Evolutionary conservation across 2,888 invertebrate species (phyloP), one percentile per base, ranked within the genome.

Genomic region (Nephrotoma guestfalica): DNA sequence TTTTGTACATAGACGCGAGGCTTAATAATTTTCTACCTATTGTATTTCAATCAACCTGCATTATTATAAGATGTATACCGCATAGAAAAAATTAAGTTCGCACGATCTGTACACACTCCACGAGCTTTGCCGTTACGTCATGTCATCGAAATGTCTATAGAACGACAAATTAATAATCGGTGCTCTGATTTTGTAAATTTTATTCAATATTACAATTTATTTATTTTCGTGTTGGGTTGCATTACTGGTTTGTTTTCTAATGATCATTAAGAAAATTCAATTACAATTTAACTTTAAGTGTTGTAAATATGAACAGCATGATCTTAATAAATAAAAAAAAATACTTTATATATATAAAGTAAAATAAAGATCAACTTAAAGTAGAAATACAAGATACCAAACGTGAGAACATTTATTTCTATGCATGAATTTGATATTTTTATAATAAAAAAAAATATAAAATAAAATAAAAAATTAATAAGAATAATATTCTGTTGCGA

Each of bases 401-500:
- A 84, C 84, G 84, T 84, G 84, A 84, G 84, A 84, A 84, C 84
- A 84, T 84, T 84, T 84, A 41, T 84, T 84, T 84, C 84, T 84
- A 84, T 84, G 84, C 84, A 84, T 84, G 84, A 84, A 84, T 84
- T 84, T 84, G 41, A 42, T 84, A 42, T 84, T 84, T 84, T 84
- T 84, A 84, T 84, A 41, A 41, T 84, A 41, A 84, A 41, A 41
- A 15, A 84, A 41, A 41, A 15, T 47, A 13, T 13, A 41, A 41
- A 13, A 84, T 84, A 84, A 84, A 84, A 84, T 41, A 13, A 84
- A 84, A 84, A 84, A 84, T 84, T 84, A 84, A 84, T 84, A 84
- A 84, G 42, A 84, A 84, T 84, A 84, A 84, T 84, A 84, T 84
- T 84, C 84, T 84, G 84, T 84, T 84, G 84, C 84, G 84, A 84